phyloP scores from a whole-genome alignment of 2,797 vertebrate genomes.

The Lophotriccus pileatus region DNA sequence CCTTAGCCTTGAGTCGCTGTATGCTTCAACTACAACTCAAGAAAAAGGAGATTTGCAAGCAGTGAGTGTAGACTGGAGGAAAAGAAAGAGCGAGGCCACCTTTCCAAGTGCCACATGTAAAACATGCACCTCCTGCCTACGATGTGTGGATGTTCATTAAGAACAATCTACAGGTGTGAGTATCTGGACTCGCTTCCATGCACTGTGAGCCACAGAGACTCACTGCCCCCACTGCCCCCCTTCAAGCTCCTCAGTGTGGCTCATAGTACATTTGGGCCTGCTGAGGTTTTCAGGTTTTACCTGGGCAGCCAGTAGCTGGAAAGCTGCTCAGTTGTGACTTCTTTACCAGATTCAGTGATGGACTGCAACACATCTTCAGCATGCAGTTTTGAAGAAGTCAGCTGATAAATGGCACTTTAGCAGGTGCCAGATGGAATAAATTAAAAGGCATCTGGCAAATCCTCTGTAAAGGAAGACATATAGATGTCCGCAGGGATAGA shows the following conservation, averaged over 20 bases:
- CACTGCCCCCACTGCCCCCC: not conserved
- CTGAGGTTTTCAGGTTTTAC: not conserved
- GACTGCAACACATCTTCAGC: not conserved
- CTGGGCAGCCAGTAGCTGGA: not conserved
- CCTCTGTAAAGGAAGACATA: not conserved
- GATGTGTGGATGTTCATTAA: not conserved
- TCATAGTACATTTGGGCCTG: fast-evolving
- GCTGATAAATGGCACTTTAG: not conserved
- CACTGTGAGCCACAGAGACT: not conserved
- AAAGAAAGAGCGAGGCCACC: not conserved
- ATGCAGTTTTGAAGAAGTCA: not conserved
- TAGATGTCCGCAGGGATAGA: not conserved
- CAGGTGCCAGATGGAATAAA: not conserved
- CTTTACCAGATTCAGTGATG: not conserved
- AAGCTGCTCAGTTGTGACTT: not conserved
- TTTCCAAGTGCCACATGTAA: fast-evolving
- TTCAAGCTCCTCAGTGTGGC: not conserved
- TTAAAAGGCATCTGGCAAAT: not conserved
- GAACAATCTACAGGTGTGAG: not conserved
- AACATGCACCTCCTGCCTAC: not conserved
- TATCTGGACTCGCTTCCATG: not conserved
- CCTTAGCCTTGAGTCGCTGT: not conserved
- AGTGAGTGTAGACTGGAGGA: not conserved
- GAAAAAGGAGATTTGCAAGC: not conserved
- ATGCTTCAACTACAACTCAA: not conserved